phyloP scores from a whole-genome alignment of 2,113 vertebrate species.

The Nesoenas mayeri region DNA sequence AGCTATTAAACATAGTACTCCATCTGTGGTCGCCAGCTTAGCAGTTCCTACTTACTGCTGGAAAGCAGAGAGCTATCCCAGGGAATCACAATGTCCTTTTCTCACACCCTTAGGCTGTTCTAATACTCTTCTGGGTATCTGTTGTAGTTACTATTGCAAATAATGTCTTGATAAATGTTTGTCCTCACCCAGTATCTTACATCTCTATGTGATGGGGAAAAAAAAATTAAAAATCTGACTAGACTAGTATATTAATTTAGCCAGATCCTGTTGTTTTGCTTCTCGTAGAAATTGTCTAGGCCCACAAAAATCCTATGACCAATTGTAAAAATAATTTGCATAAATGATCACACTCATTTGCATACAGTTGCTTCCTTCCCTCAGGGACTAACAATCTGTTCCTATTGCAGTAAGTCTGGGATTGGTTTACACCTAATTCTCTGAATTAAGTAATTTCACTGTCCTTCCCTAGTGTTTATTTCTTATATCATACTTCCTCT shows the following conservation, averaged over 20 bases:
- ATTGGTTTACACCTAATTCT: not conserved
- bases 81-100: not conserved
- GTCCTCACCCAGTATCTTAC: not conserved
- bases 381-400: slow-evolving; percentile 51
- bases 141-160: not conserved
- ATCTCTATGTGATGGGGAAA: not conserved
- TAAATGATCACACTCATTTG: slow-evolving; percentile 8
- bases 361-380: slow-evolving; percentile 35
- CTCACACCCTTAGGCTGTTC: not conserved
- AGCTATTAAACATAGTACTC: not conserved
- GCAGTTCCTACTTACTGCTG: not conserved
- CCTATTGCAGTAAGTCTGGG: not conserved
- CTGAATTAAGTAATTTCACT: not conserved
- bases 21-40: not conserved
- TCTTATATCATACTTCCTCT: not conserved
- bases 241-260: not conserved
- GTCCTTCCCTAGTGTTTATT: not conserved
- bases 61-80: not conserved
- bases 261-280: not conserved
- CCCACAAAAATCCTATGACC: not conserved
- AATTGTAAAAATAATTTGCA: slow-evolving; percentile 30
- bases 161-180: not conserved
- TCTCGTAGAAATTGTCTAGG: not conserved
- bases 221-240: not conserved
- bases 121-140: not conserved